phyloP scores from a whole-genome alignment of 2,797 vertebrate species.

The Lacerta agilis region DNA sequence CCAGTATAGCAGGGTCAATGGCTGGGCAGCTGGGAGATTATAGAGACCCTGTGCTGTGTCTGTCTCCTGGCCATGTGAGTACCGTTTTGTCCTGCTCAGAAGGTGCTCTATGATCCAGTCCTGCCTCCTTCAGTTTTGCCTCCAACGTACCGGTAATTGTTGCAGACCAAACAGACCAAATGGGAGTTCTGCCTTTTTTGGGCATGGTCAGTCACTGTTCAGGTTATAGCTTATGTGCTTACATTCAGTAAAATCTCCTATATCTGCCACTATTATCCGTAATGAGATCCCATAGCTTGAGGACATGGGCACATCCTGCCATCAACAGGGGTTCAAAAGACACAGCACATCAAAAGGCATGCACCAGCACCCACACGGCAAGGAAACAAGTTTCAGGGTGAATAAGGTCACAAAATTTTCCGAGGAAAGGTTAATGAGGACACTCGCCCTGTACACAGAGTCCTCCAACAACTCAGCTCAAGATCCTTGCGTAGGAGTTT shows the following conservation, averaged over 20 bases:
- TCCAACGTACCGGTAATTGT: background rate
- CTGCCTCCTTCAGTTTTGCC: background rate
- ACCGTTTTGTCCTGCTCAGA: background rate
- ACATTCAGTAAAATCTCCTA: background rate
- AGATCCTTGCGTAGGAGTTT: background rate
- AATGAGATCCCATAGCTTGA: background rate
- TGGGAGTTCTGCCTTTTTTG: background rate
- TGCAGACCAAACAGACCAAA: too few species aligned
- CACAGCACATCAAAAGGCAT: background rate
- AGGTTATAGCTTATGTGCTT: background rate
- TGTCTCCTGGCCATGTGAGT: too few species aligned
- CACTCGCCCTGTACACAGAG: background rate
- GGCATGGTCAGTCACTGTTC: background rate
- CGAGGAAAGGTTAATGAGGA: slow-evolving; percentile 3
- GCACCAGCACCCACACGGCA: too few species aligned
- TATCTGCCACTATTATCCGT: background rate
- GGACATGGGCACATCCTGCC: background rate
- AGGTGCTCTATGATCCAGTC: background rate
- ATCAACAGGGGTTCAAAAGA: background rate
- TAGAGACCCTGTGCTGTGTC: background rate
- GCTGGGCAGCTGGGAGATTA: background rate
- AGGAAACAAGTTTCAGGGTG: background rate
- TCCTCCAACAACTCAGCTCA: background rate
- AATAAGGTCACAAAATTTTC: background rate
- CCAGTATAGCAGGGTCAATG: too few species aligned